Percentiles rank a stretch among this genome's conserved stretches.
phyloP scores from a whole-genome alignment of 2,113 vertebrate species.

The Notarius quadriscutis region DNA sequence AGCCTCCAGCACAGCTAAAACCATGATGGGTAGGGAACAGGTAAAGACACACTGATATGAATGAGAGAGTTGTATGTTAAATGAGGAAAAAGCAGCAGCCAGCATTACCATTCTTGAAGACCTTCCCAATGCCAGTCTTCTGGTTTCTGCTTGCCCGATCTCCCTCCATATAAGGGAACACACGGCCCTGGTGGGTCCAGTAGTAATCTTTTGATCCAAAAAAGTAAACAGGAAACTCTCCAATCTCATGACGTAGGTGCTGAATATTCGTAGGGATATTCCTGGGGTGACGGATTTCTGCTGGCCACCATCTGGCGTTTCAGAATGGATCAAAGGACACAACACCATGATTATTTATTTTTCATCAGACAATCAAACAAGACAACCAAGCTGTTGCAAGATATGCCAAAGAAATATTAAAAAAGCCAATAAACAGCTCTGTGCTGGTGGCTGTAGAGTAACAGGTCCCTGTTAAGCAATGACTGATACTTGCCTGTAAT shows the following conservation, averaged over 20 bases:
- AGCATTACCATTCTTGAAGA: slow-evolving; percentile 89
- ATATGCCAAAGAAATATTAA: not conserved
- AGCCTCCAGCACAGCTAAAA: slow-evolving; percentile 87
- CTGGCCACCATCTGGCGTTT: slow-evolving; percentile 92
- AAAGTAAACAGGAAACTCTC: slow-evolving; percentile 98
- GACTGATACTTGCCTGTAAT: slow-evolving; percentile 81
- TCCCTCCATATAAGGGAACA: slow-evolving; percentile 98
- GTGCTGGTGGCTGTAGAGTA: not conserved
- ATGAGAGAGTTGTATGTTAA: not conserved
- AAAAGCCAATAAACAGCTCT: not conserved
- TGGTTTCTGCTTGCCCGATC: slow-evolving; percentile 92
- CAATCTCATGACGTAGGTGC: slow-evolving; percentile 95
- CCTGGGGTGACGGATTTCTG: slow-evolving; percentile 95
- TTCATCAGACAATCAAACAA: not conserved
- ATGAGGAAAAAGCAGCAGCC: no score
- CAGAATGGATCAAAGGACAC: not conserved
- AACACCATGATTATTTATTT: not conserved
- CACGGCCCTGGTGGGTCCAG: slow-evolving; percentile 97
- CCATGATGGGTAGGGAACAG: not conserved
- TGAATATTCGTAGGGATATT: slow-evolving; percentile 97
- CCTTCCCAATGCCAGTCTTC: slow-evolving; percentile 88
- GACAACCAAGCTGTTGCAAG: not conserved
- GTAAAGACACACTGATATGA: not conserved
- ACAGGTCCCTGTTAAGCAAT: no score
- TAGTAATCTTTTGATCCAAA: slow-evolving; percentile 99